Percentiles rank a stretch among this genome's conserved stretches.
Evolutionary conservation across 2,888 invertebrate species (phyloP).

Genomic region (Drosophila subsilvestris): DNA sequence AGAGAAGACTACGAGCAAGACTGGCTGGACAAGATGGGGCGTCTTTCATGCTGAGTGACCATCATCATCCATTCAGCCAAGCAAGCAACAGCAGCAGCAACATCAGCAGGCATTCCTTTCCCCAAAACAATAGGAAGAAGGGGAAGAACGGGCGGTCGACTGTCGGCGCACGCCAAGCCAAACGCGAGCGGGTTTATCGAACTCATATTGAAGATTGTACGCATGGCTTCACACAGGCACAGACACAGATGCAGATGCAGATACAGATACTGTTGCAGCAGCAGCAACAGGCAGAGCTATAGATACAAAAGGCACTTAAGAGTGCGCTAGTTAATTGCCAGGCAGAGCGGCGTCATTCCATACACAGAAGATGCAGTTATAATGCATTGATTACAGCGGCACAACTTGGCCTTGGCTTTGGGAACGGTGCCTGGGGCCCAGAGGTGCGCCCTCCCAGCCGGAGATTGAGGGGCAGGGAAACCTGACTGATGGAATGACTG

Average conservation of each 20-base stretch:
- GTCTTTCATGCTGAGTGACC: constrained; percentile 76
- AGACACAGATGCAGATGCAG: constrained; percentile 12
- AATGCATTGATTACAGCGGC: constrained; percentile 24
- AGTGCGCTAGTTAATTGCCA: constrained; percentile 45
- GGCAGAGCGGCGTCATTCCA: constrained; percentile 25
- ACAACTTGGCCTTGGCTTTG: constrained; percentile 21
- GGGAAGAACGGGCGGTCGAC: constrained; percentile 12
- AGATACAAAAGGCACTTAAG: constrained; percentile 35
- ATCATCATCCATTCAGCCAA: constrained; percentile 41
- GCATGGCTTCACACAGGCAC: constrained; percentile 71
- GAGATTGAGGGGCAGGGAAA: neutral
- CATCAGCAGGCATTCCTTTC: constrained; percentile 17
- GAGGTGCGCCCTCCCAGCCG: constrained; percentile 1
- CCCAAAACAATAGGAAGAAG: constrained; percentile 53
- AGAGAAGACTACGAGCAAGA: constrained; percentile 1
- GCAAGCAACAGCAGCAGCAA: constrained; percentile 26
- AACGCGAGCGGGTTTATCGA: constrained; percentile 74
- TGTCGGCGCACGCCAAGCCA: constrained; percentile 76
- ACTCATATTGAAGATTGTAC: constrained; percentile 80
- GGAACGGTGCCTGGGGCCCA: neutral
- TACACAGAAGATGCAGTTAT: constrained; percentile 15
- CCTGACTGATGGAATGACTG: constrained; percentile 1
- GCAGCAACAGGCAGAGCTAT: constrained; percentile 1
- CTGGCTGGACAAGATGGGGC: constrained; percentile 10
- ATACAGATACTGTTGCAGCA: constrained; percentile 10